These are phyloP conservation scores for Hydractinia echinata DNA, from an alignment of 30 jellyfish, hydroid and myxozoan species.

Conservation along the genomic window DNA sequence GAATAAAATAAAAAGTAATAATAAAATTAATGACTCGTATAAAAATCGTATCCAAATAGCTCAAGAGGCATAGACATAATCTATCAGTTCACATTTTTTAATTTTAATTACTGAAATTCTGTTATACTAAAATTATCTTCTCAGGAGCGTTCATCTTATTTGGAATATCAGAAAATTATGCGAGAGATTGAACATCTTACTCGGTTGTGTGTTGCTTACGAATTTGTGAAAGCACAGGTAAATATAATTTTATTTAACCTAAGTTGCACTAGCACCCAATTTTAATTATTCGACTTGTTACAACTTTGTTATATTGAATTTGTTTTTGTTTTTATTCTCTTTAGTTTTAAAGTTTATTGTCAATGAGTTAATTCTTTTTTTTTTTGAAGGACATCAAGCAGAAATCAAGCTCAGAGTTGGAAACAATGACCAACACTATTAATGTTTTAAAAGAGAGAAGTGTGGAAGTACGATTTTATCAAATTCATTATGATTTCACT, in stretches of 20 bases:
- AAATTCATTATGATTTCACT: not conserved
- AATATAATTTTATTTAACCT: not conserved
- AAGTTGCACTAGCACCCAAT: no score
- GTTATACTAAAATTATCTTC: not conserved
- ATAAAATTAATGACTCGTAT: no score
- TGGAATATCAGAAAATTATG: constrained; percentile 80
- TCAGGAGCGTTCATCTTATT: constrained; percentile 81
- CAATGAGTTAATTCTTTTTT: not conserved
- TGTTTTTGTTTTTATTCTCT: not conserved
- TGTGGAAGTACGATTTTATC: constrained; percentile 38
- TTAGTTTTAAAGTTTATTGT: no score
- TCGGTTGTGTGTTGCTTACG: constrained; percentile 75
- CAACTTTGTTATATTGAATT: not conserved
- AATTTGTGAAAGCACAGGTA: constrained; percentile 78
- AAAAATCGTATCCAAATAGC: no score
- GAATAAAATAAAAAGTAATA: no score
- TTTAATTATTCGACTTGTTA: not conserved
- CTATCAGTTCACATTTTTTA: no score
- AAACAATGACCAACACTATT: constrained; percentile 52
- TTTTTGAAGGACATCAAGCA: constrained; percentile 53
- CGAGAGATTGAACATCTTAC: constrained; percentile 86
- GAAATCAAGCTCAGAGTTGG: constrained; percentile 66
- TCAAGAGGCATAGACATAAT: no score
- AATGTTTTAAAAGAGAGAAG: constrained; percentile 47
- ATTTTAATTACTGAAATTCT: no score